A percentile compares a stretch with the other conserved stretches of the same genome.
These are phyloP conservation scores for Pseudopipra pipra DNA, from an alignment of 2,113 vertebrate genomes.

Conservation along the genomic window DNA sequence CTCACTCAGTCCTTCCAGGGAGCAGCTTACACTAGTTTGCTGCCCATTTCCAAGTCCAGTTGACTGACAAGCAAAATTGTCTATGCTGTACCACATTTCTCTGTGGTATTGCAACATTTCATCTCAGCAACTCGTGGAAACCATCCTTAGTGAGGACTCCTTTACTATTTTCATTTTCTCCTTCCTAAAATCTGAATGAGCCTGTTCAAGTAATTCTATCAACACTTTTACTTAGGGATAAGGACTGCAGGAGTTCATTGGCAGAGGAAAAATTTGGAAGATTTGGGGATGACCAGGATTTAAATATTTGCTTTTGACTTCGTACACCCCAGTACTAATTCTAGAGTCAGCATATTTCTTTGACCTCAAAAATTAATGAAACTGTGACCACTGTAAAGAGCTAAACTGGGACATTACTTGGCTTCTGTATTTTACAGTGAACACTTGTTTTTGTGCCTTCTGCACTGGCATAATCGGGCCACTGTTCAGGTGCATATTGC, in stretches of 20 bases:
- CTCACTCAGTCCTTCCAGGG: background rate
- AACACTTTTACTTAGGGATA: background rate
- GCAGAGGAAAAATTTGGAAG: background rate
- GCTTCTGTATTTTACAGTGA: background rate
- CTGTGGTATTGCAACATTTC: background rate
- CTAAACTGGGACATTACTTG: background rate
- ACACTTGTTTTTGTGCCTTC: background rate
- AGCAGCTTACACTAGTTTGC: background rate
- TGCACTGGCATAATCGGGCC: slow-evolving; percentile 4
- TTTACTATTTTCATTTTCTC: background rate
- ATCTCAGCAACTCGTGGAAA: background rate
- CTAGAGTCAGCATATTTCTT: background rate
- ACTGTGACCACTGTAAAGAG: background rate
- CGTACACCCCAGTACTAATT: background rate
- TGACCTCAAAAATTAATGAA: background rate
- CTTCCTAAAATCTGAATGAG: background rate
- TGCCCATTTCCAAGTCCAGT: rapidly evolving
- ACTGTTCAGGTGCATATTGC: slow-evolving; percentile 42
- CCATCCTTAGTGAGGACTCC: background rate
- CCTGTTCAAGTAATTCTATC: background rate
- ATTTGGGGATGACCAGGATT: rapidly evolving
- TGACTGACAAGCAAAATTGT: background rate
- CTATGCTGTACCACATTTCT: background rate
- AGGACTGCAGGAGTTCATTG: background rate
- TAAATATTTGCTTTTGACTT: background rate